Conservation (phyloP, 2,888 invertebrate species). For the Aphodius granarius region DNA sequence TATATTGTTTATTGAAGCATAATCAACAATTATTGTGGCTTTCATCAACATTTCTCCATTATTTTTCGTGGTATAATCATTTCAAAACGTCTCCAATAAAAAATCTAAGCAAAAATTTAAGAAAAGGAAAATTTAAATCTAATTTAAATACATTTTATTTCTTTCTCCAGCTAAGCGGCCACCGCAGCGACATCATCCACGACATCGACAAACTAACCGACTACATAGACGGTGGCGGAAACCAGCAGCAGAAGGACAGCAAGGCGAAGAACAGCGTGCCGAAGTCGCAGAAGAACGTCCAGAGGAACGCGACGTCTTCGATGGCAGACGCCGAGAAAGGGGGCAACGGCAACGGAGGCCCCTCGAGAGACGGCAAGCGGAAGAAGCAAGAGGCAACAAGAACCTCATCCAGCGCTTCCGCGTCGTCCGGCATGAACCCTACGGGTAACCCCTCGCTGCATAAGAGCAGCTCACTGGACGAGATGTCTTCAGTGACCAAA, state of each 20-base stretch:
- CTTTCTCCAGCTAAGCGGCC: conserved; percentile 66
- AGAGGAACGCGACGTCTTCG: conserved; percentile 44
- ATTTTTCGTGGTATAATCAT: too few relatives aligned
- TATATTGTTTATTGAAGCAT: not conserved
- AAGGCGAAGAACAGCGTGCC: conserved; percentile 23
- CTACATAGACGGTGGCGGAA: conserved; percentile 73
- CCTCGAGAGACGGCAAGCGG: conserved; percentile 47
- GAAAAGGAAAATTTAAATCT: not conserved
- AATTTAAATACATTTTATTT: not conserved
- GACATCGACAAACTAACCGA: conserved; percentile 76
- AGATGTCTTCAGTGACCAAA: conserved; percentile 74
- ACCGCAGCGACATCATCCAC: conserved; percentile 69
- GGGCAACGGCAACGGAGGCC: conserved; percentile 56
- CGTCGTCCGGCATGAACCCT: conserved; percentile 46
- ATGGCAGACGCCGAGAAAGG: conserved; percentile 55
- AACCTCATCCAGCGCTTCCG: conserved; percentile 22
- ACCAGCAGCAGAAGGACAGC: conserved; percentile 21
- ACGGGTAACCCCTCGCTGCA: conserved; percentile 56
- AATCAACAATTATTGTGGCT: too few relatives aligned
- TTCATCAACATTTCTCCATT: too few relatives aligned
- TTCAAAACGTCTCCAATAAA: too few relatives aligned
- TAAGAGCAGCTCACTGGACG: conserved; percentile 79
- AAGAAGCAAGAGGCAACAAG: conserved; percentile 39
- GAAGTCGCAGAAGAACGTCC: conserved; percentile 28
- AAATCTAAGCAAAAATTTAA: too few relatives aligned